Base-by-base conservation (phyloP, 2,113 vertebrate species). In the Cervus canadensis region DNA sequence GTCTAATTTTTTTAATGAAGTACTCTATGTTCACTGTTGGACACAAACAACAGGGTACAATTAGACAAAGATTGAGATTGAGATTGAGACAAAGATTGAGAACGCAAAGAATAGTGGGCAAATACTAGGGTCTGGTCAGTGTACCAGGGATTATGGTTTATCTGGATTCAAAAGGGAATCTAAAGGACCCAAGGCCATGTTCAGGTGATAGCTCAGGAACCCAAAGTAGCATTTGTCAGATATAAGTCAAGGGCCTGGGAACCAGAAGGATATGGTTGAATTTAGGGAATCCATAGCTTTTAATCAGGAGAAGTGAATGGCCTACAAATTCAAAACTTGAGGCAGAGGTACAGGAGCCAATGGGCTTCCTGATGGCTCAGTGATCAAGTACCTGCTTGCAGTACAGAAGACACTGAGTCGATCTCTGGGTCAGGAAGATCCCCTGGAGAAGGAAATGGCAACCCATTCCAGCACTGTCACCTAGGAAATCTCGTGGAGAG, bases 1-100 rank as follows among this genome's bases (percentile, higher is more conserved):
- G 48, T 74, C n/a, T 92, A 83, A 81, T 67, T 87, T 89, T 86
- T 95, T 89, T 93, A 97, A 87, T 83, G 79, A 97, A 48, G 23
- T 57, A 94, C 62, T 96, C 87, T 94, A 50, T 52, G 36, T 86
- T 87, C 74, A 78, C 25, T 33, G 2, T 57, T 60, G n/a, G 36
- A 89, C 60, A 93, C 33, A 96, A 74, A 25, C 59, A 62, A 82
- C 3, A 95, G 23, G 33, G 14, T 81, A 64, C 91, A 56, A 56
- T 78, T 13, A 90, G 36, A 94, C 0, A 93, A 36, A 79, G 9
- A 40, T 40, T 40, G 40, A 40, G 40, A 40, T 40, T 40, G 40
- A 40, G 40, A 5, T 40, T 40, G 40, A 40, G 40, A 40, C 40
- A 40, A 40, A 40, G 40, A 40, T 40, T 93, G 67, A 91, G 56